phyloP scores from a whole-genome alignment of 2,888 invertebrate genomes.

The Drosophila siamana region DNA sequence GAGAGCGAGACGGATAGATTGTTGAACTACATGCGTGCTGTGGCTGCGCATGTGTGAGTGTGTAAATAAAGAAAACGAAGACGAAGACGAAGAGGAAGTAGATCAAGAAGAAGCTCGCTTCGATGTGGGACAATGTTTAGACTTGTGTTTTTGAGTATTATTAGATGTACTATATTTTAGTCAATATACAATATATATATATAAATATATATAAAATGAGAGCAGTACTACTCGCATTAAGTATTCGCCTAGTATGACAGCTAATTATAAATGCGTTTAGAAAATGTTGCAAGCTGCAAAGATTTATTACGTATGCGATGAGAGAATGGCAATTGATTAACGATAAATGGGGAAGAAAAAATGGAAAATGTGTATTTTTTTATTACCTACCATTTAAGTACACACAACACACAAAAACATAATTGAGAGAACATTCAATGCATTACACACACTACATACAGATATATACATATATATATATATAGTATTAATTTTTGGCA shows the following conservation, averaged over 20 bases:
- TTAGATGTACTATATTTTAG: conserved; percentile 76
- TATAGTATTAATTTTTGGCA: conserved; percentile 9
- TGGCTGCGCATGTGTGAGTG: background rate
- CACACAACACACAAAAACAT: conserved; percentile 22
- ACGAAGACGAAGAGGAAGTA: background rate
- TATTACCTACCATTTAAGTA: conserved; percentile 65
- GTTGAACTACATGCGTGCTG: background rate
- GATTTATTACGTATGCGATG: conserved; percentile 33
- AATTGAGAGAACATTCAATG: background rate
- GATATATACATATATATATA: background rate
- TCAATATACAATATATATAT: conserved; percentile 48
- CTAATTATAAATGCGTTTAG: conserved; percentile 36
- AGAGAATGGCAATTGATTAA: background rate
- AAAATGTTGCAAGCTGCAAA: conserved; percentile 41
- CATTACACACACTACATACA: background rate
- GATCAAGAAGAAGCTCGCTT: conserved; percentile 3
- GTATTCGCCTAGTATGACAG: conserved; percentile 25
- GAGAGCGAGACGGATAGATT: conserved; percentile 35
- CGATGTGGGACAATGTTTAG: conserved; percentile 65
- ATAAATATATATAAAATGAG: conserved; percentile 6
- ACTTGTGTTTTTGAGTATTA: conserved; percentile 83
- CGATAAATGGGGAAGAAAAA: conserved; percentile 8
- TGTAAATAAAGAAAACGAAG: conserved; percentile 7
- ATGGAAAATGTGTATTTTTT: conserved; percentile 62
- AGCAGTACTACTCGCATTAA: conserved; percentile 1